Percentiles rank a stretch among this genome's conserved stretches.
These are phyloP conservation scores for Myopa tessellatipennis DNA, from an alignment of 2,888 invertebrate genomes.

Conservation along the genomic window DNA sequence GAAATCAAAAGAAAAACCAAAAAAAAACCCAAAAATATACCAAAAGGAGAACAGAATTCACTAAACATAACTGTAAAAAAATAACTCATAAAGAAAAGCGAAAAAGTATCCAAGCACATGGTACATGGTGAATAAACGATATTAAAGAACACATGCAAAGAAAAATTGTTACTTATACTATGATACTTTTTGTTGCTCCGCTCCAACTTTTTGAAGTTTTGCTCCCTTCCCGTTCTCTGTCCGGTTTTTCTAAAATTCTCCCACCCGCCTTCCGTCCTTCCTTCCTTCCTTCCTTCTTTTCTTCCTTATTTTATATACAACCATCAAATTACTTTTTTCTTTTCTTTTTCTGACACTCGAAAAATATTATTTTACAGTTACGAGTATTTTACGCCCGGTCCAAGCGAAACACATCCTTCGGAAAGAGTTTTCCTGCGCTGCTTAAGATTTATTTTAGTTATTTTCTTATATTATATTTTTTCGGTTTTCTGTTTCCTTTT, in stretches of 20 bases:
- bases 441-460: slow-evolving; percentile 15
- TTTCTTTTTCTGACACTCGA: slow-evolving; percentile 67
- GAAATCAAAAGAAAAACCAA: neutral
- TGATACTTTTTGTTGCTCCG: no score
- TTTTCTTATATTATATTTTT: neutral
- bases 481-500: neutral
- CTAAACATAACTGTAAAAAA: no score
- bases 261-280: no score
- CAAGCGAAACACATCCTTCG: slow-evolving; percentile 56
- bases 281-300: neutral
- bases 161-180: no score
- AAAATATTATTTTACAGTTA: slow-evolving; percentile 67
- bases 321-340: slow-evolving; percentile 64
- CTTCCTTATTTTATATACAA: slow-evolving; percentile 58
- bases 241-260: neutral
- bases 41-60: no score
- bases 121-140: no score
- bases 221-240: neutral
- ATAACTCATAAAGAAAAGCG: no score
- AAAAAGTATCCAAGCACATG: no score
- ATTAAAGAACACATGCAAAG: no score
- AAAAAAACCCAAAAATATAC: neutral
- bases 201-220: neutral
- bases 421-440: slow-evolving; percentile 17
- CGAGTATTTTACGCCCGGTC: slow-evolving; percentile 47